phyloP scores from a whole-genome alignment of 1,140 invertebrate genomes.

The Drosophila albomicans region DNA sequence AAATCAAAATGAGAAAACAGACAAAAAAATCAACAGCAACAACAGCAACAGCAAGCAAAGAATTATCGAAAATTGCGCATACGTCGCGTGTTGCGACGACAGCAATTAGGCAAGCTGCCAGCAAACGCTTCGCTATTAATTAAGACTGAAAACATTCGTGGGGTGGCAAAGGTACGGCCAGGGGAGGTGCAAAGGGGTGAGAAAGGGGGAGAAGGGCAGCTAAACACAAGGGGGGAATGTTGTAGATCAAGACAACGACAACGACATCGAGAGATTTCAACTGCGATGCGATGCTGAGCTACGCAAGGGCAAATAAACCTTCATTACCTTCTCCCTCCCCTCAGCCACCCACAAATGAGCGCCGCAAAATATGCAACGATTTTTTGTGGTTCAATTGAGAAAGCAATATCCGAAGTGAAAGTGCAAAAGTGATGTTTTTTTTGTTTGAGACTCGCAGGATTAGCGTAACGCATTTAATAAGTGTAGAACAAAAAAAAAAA shows the following conservation, averaged over 20 bases:
- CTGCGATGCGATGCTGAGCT: neutral
- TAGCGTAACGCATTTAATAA: slow-evolving; percentile 5
- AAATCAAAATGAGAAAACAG: slow-evolving; percentile 25
- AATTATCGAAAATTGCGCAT: slow-evolving; percentile 50
- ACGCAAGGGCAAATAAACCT: slow-evolving; percentile 54
- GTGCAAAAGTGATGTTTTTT: neutral
- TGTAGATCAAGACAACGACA: too few relatives aligned
- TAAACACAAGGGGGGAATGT: neutral
- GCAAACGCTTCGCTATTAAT: slow-evolving; percentile 30
- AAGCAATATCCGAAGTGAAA: slow-evolving; percentile 17
- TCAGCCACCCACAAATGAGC: neutral
- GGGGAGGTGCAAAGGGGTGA: neutral
- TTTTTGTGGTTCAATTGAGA: neutral
- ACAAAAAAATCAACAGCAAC: neutral
- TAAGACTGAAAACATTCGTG: slow-evolving; percentile 18
- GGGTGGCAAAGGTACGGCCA: neutral
- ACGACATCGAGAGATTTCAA: too few relatives aligned
- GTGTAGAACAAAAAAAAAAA: neutral
- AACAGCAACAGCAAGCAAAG: slow-evolving; percentile 15
- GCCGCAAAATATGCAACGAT: slow-evolving; percentile 41
- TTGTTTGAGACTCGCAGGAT: neutral
- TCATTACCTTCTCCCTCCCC: neutral
- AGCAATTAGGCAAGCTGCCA: slow-evolving; percentile 74
- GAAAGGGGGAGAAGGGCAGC: neutral
- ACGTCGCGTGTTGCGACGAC: slow-evolving; percentile 41